A percentile compares a stretch with the other conserved stretches of the same genome.
Conservation (phyloP, 2,888 invertebrate genomes). For the Andrena bicolor region DNA sequence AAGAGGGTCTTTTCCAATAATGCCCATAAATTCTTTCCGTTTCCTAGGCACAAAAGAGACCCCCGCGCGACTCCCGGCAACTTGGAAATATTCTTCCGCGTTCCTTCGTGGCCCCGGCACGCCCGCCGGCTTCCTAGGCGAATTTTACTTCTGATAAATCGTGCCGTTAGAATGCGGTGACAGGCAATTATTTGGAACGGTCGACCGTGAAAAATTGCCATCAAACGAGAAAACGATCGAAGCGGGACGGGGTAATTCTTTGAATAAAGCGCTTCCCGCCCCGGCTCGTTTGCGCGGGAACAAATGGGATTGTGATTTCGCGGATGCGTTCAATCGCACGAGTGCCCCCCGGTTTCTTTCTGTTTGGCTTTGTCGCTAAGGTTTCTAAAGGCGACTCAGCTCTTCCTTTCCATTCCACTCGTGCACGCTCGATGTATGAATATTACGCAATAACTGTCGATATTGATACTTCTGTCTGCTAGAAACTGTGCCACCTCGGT, state of each 20-base stretch:
- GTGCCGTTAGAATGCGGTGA: conserved; percentile 24
- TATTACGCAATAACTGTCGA: no score
- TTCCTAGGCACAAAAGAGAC: not conserved
- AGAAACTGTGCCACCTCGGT: no score
- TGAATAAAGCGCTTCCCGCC: conserved; percentile 1
- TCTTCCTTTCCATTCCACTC: not conserved
- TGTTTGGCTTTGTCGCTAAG: not conserved
- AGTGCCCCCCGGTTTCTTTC: not conserved
- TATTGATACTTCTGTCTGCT: no score
- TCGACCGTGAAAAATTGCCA: conserved; percentile 36
- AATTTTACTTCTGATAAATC: conserved; percentile 35
- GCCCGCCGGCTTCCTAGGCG: not conserved
- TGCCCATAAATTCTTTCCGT: conserved; percentile 22
- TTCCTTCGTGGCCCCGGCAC: not conserved
- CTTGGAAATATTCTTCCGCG: not conserved
- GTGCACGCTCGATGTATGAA: not conserved
- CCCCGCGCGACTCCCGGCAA: not conserved
- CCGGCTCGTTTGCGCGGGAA: conserved; percentile 2
- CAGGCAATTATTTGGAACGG: conserved; percentile 40
- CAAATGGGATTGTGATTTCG: not conserved
- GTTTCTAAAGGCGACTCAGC: not conserved
- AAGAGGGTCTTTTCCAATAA: conserved; percentile 6
- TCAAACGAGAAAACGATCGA: conserved; percentile 28
- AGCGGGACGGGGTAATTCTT: conserved; percentile 2
- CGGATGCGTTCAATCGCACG: not conserved